Evolutionary conservation across 1,140 invertebrate species (phyloP).

Genomic region (Lordiphosa stackelbergi): DNA sequence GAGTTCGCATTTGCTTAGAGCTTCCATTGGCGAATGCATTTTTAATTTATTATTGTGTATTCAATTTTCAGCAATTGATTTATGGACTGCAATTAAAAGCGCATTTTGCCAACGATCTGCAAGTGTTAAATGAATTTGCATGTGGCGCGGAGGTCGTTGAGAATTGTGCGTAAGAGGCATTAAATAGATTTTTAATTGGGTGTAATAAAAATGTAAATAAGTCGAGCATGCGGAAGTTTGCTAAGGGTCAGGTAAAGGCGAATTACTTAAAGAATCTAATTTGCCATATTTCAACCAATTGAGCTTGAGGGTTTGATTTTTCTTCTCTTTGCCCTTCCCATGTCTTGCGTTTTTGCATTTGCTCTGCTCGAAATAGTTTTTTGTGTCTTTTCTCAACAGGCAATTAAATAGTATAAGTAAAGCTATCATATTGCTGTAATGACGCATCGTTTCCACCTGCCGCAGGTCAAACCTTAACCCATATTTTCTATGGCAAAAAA

Average conservation of each 20-base stretch:
- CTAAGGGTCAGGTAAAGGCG: too few relatives aligned
- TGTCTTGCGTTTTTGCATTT: too few relatives aligned
- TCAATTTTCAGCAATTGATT: slow-evolving; percentile 44
- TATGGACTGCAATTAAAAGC: slow-evolving; percentile 65
- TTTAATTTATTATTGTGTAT: slow-evolving; percentile 41
- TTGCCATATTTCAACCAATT: too few relatives aligned
- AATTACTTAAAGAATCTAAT: too few relatives aligned
- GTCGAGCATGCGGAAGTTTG: background rate
- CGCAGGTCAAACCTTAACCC: slow-evolving; percentile 23
- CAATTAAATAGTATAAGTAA: too few relatives aligned
- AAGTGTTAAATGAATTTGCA: slow-evolving; percentile 26
- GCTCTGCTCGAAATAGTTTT: too few relatives aligned
- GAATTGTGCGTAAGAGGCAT: slow-evolving; percentile 25
- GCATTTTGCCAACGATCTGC: slow-evolving; percentile 46
- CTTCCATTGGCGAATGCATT: slow-evolving; percentile 13
- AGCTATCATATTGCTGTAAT: too few relatives aligned
- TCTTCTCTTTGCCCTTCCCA: too few relatives aligned
- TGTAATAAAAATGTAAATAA: slow-evolving; percentile 52
- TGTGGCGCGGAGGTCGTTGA: background rate
- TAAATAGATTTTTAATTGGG: slow-evolving; percentile 68
- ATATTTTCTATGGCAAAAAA: slow-evolving; percentile 13
- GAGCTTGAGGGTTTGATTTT: too few relatives aligned
- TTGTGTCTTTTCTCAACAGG: too few relatives aligned
- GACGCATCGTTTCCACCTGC: too few relatives aligned
- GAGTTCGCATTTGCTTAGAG: slow-evolving; percentile 27